Percentiles rank a stretch among this genome's conserved stretches.
These are phyloP conservation scores for Drosophila sechellia DNA, from an alignment of 1,140 invertebrate species.

Conservation along the genomic window DNA sequence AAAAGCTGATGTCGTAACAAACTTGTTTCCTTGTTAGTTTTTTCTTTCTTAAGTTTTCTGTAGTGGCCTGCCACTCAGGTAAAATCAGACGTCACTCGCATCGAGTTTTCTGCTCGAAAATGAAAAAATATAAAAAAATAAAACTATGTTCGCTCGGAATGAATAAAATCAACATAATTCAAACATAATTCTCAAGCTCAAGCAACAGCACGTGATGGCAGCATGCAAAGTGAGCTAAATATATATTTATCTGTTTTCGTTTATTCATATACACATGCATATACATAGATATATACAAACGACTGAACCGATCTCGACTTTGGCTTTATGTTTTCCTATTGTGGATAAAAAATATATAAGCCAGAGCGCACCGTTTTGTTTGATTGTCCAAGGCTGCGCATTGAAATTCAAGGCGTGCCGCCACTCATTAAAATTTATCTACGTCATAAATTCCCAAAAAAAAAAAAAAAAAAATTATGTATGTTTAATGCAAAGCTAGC, in stretches of 20 bases:
- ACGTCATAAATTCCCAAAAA: constrained; percentile 63
- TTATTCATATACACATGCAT: neutral
- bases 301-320: constrained; percentile 33
- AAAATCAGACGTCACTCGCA: constrained; percentile 38
- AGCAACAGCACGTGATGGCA: constrained; percentile 57
- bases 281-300: neutral
- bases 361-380: constrained; percentile 12
- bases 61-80: constrained; percentile 22
- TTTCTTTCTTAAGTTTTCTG: constrained; percentile 10
- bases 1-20: constrained; percentile 40
- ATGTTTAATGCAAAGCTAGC: constrained; percentile 18
- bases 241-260: constrained; percentile 46
- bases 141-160: constrained; percentile 35
- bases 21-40: constrained; percentile 40
- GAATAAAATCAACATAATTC: constrained; percentile 71
- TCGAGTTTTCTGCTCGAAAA: constrained; percentile 11
- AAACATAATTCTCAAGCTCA: constrained; percentile 57
- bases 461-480: constrained; percentile 39
- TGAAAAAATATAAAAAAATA: constrained; percentile 1
- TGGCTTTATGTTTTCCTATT: constrained; percentile 53
- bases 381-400: constrained; percentile 63
- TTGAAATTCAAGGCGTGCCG: constrained; percentile 77
- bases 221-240: constrained; percentile 63
- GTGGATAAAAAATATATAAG: constrained; percentile 20
- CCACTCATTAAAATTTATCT: constrained; percentile 68